Conservation (phyloP, 2,797 vertebrate genomes). For the Apodemus agrarius region DNA sequence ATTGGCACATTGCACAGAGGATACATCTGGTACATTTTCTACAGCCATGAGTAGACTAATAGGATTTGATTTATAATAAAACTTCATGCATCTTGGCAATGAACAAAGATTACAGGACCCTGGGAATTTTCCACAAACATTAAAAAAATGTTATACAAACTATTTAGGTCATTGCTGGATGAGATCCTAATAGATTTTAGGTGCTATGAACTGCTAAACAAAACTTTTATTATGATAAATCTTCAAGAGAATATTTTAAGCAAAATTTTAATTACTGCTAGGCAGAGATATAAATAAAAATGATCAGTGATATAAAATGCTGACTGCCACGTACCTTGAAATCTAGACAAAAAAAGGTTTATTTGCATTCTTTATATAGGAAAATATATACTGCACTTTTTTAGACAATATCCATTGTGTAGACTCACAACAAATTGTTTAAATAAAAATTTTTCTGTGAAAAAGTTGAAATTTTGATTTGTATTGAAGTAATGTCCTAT, state of each 20-base stretch:
- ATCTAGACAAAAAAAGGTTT: not conserved
- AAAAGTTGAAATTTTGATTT: not conserved
- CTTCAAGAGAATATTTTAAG: not conserved
- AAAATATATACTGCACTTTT: not conserved
- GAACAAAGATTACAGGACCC: not conserved
- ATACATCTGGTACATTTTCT: not conserved
- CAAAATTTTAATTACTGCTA: not conserved
- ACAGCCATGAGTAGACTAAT: not conserved
- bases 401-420: not conserved
- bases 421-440: not conserved
- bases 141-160: not conserved
- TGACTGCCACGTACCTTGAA: not conserved
- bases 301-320: not conserved
- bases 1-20: not conserved
- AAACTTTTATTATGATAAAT: not conserved
- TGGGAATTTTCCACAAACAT: not conserved
- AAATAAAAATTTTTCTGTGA: not conserved
- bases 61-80: not conserved
- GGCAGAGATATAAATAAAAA: not conserved
- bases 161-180: not conserved
- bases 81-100: not conserved
- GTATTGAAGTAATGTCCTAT: not conserved
- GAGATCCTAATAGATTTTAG: not conserved
- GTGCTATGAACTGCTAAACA: not conserved
- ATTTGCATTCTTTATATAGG: not conserved